Percentiles rank a stretch among this genome's conserved stretches.
Conservation (phyloP, 1,140 invertebrate species). For the Cataglyphis hispanica region DNA sequence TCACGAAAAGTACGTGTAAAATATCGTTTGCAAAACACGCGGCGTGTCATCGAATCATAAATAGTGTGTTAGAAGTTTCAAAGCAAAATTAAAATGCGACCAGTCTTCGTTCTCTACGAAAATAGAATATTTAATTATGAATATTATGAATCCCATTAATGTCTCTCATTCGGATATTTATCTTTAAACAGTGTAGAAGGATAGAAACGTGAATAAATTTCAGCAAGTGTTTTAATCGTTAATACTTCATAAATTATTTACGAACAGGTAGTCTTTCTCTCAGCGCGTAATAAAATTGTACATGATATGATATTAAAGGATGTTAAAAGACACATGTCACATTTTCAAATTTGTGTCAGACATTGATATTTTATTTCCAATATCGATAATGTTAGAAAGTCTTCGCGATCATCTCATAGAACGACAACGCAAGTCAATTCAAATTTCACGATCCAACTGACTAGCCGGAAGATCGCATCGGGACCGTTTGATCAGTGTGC, state of each 20-base stretch:
- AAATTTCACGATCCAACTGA: constrained; percentile 41
- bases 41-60: not conserved
- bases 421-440: constrained; percentile 25
- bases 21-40: constrained; percentile 48
- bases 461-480: constrained; percentile 18
- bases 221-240: not conserved
- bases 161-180: not conserved
- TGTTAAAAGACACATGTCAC: constrained; percentile 11
- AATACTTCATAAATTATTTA: constrained; percentile 23
- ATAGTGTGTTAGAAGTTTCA: not conserved
- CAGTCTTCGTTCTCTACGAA: not conserved
- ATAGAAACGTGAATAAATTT: not conserved
- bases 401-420: too few species aligned
- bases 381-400: not conserved
- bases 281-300: not conserved
- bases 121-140: not conserved
- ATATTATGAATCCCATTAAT: not conserved
- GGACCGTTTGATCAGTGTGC: constrained; percentile 36
- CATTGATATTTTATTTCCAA: not conserved
- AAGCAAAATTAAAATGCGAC: not conserved
- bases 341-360: not conserved
- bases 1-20: constrained; percentile 20
- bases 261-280: not conserved
- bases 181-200: too few species aligned
- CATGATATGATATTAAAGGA: not conserved